Evolutionary conservation across 2,113 vertebrate species (phyloP).

Genomic region (Petaurus breviceps): DNA sequence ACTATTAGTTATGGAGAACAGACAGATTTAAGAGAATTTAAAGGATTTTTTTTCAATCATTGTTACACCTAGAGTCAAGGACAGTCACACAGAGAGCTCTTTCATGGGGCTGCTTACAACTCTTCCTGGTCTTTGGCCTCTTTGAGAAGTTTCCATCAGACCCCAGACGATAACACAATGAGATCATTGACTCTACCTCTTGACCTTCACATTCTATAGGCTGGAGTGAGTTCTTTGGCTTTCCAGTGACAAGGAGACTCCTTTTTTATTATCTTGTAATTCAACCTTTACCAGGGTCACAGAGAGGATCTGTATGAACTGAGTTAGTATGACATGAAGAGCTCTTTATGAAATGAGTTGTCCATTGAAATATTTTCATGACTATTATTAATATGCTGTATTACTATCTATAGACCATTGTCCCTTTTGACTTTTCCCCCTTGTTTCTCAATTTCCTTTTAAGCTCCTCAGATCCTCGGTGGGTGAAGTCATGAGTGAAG

Average conservation of each 20-base stretch:
- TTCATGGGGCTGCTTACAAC: no score
- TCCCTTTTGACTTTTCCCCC: not conserved
- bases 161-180: not conserved
- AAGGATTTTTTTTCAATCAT: not conserved
- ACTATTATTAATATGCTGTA: not conserved
- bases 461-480: not conserved
- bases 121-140: not conserved
- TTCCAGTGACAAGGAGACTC: no score
- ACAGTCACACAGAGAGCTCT: not conserved
- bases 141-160: not conserved
- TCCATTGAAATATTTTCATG: not conserved
- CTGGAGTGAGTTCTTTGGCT: no score
- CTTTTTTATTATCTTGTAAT: no score
- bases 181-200: no score
- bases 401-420: not conserved
- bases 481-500: not conserved
- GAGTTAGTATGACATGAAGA: not conserved
- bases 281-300: no score
- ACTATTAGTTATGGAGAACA: not conserved
- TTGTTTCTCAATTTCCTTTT: not conserved
- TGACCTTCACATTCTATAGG: no score
- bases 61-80: not conserved
- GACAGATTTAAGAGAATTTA: not conserved
- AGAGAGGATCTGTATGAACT: not conserved
- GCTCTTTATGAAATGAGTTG: not conserved